Base-by-base conservation (phyloP, 2,888 invertebrate genomes). In the Lithodes maja region DNA sequence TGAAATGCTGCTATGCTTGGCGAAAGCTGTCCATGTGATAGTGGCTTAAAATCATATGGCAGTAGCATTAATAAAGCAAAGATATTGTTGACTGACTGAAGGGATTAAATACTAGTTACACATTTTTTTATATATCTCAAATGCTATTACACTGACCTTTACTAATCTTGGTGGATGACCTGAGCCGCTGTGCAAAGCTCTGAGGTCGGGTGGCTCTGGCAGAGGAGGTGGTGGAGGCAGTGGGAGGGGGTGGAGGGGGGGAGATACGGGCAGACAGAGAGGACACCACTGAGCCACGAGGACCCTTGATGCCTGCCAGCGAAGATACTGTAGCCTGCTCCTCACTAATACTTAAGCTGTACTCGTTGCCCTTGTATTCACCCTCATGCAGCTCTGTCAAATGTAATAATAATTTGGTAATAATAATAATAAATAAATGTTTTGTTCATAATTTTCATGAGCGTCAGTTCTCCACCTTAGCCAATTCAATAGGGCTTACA, bases 131-230 rank as follows among this genome's bases (percentile, higher is more conserved):
- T n/a, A n/a, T n/a, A n/a, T n/a, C n/a, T n/a, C n/a, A n/a, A n/a
- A n/a, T n/a, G n/a, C n/a, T n/a, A n/a, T n/a, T 3, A 68, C 71
- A 80, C 74, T 55, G 83, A 89, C 90, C 90, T 90, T 89, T 90
- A 33, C 87, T 87, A 81, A 96, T 97, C 94, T 97, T 97, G 50
- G 97, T 96, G 0, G 97, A 97, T 9, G 97, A 97, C 55, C 97
- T 94, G 55, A 98, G 94, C 93, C 97, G 97, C 94, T 98, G 97
- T 0, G 98, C 97, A 93, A 98, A 97, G 92, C 97, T 97, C 94
- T 97, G 97, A 0, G 97, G 97, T 0, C 97, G 94, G 87, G 74
- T 83, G 90, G 86, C 55, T 83, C 86, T 87, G 33, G 91, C 83
- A 71, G 91, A 33, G n/a, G 91, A 86, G 77, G 91, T 53, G 68